Evolutionary conservation across 1,140 invertebrate species (phyloP), one percentile per base, ranked within the genome.

Genomic region (Diorhabda elongata): DNA sequence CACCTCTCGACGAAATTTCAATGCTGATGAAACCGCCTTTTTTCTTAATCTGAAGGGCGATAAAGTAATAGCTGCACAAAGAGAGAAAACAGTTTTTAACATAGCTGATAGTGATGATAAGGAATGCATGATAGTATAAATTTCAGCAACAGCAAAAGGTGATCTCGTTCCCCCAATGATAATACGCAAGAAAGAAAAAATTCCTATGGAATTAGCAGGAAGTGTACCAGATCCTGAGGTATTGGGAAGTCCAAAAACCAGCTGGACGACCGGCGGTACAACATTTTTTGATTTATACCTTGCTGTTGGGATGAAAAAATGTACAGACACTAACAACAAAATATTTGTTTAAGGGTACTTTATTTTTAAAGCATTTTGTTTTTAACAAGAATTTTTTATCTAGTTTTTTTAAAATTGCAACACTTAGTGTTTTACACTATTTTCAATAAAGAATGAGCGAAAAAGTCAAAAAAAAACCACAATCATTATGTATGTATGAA

Each of bases 181-280:
- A 11, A n/a, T 59, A 5, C 1, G 9, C 52, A 56, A 56, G 52
- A 7, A 56, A 6, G 6, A 56, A n/a, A 56, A n/a, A 56, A 56
- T 56, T 56, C 52, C 52, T 56, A n/a, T 1, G 5, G 6, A 56
- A 1, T 7, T 56, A 7, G 52, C 52, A 56, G 6, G 1, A 56
- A n/a, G 5, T 7, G 5, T 7, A 56, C 5, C n/a, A 56, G n/a
- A 56, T 6, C 5, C 4, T 59, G 41, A n/a, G 58, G 41, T 5
- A 59, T 59, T 5, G 58, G 79, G 9, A 67, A 74, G 45, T 72
- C 77, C 26, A 76, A 81, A 26, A 77, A 11, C 65, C 42, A 77
- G 81, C 4, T 83, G 81, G 81, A 82, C 81, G 78, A 81, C 60
- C 60, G 75, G 44, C 42, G 75, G 76, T 73, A 61, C 70, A 5